Base-by-base conservation (phyloP, 2,113 vertebrate species). In the Lethenteron camtschaticum region DNA sequence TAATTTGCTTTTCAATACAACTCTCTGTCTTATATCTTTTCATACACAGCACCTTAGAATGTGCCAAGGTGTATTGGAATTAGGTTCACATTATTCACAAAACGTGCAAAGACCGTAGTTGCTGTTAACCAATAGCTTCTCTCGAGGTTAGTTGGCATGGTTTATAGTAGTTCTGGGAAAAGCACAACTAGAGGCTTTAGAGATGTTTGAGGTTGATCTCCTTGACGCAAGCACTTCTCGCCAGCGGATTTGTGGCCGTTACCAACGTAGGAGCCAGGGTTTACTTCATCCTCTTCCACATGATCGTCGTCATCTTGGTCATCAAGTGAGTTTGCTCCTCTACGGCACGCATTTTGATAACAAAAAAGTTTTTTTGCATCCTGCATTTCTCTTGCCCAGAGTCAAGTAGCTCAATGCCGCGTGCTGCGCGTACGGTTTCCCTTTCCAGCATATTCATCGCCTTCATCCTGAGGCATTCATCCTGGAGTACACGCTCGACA, bases 401-500 rank as follows among this genome's bases (percentile, higher is more conserved):
- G 41, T 41, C 41, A 41, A 9, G 10, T 16, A 66, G 63, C 63
- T 10, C n/a, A 66, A 66, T 66, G 63, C 3, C 24, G 59, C 10
- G 41, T 41, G 41, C 41, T 41, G 41, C 41, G 41, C 41, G 41
- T 41, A 41, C 41, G 5, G 41, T 11, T 66, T 8, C 24, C 63
- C 24, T 24, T 66, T 66, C 12, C 74, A 95, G 91, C n/a, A 95
- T 96, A 76, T 92, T 96, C 1, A 82, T 92, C 74, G 89, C 89
- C 0, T 95, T 96, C 71, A 85, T 95, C 66, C 76, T 94, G 91
- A 96, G 77, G 89, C 89, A 1, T 96, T 96, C 79, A 87, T 94
- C 72, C 83, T 96, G 75, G 90, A 91, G 59, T 92, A 94, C 71
- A 88, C 87, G 0, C 68, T 94, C 58, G 87, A 86, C 68, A 94